Conservation (phyloP, 2,797 vertebrate species). For the Pyrocephalus nanus region DNA sequence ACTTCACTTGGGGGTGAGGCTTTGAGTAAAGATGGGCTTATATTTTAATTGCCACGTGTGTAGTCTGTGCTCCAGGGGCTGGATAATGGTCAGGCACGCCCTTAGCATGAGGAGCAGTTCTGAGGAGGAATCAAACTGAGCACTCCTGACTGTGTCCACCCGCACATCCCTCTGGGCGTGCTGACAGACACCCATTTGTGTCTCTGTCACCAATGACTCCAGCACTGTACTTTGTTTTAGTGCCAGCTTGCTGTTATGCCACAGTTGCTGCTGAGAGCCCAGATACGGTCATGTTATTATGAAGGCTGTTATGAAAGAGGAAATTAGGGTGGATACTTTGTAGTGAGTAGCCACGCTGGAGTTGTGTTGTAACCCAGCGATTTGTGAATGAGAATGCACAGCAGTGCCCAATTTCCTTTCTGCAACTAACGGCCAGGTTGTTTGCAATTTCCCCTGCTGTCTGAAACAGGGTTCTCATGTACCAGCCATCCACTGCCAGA, state of each 20-base stretch:
- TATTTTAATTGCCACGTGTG: fast-evolving
- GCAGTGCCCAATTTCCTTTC: not conserved
- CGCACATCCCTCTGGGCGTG: not conserved
- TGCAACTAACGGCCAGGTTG: slow-evolving; percentile 40
- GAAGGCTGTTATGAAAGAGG: slow-evolving; percentile 54
- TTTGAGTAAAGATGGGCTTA: not conserved
- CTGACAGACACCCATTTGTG: not conserved
- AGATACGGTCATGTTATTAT: slow-evolving; percentile 1
- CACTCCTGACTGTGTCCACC: not conserved
- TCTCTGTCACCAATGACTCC: not conserved
- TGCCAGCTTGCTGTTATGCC: slow-evolving; percentile 12
- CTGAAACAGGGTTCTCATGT: slow-evolving; percentile 88
- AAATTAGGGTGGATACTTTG: slow-evolving; percentile 35
- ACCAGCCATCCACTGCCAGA: slow-evolving; percentile 88
- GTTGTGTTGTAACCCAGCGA: not conserved
- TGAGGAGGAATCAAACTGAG: fast-evolving
- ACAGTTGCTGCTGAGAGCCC: slow-evolving; percentile 50
- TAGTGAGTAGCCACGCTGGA: slow-evolving; percentile 1
- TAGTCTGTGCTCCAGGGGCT: not conserved
- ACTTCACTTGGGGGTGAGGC: not conserved
- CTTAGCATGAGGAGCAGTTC: not conserved
- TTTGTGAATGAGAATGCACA: not conserved
- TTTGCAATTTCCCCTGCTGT: slow-evolving; percentile 65
- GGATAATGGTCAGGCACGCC: not conserved
- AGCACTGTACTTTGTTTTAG: slow-evolving; percentile 36